Evolutionary conservation across 2,888 invertebrate species (phyloP).

Genomic region (Siphonodentalium dalli): DNA sequence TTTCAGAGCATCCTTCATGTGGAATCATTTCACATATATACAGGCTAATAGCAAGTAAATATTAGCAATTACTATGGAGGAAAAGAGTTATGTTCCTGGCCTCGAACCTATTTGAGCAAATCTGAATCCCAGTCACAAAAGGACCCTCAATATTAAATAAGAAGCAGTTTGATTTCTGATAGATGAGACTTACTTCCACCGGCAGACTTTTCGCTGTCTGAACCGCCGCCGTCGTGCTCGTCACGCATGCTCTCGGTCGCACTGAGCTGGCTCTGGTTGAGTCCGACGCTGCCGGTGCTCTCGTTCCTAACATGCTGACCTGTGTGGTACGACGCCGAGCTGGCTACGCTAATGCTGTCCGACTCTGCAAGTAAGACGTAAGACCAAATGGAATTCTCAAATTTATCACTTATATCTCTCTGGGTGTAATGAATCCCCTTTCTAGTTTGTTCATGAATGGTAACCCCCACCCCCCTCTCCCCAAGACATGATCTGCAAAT

Average conservation of each 20-base stretch:
- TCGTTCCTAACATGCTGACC: slow-evolving; percentile 39
- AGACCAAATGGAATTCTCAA: background rate
- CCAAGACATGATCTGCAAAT: background rate
- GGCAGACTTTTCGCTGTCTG: slow-evolving; percentile 49
- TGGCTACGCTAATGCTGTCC: slow-evolving; percentile 57
- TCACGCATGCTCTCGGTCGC: slow-evolving; percentile 59
- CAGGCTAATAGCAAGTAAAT: no score
- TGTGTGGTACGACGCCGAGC: slow-evolving; percentile 43
- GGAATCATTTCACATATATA: no score
- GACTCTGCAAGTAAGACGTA: slow-evolving; percentile 43
- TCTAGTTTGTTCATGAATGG: no score
- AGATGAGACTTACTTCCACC: slow-evolving; percentile 39
- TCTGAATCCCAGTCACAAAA: no score
- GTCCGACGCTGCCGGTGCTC: slow-evolving; percentile 48
- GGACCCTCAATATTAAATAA: no score
- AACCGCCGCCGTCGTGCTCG: slow-evolving; percentile 52
- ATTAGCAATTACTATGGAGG: no score
- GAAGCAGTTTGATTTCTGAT: no score
- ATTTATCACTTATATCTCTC: background rate
- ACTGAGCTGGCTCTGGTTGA: slow-evolving; percentile 52
- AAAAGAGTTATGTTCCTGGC: no score
- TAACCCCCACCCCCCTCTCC: no score
- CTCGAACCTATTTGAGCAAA: no score
- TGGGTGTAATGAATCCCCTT: no score
- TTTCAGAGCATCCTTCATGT: no score